Base-by-base conservation (phyloP, 2,888 invertebrate genomes). In the Cheilosia vernalis region DNA sequence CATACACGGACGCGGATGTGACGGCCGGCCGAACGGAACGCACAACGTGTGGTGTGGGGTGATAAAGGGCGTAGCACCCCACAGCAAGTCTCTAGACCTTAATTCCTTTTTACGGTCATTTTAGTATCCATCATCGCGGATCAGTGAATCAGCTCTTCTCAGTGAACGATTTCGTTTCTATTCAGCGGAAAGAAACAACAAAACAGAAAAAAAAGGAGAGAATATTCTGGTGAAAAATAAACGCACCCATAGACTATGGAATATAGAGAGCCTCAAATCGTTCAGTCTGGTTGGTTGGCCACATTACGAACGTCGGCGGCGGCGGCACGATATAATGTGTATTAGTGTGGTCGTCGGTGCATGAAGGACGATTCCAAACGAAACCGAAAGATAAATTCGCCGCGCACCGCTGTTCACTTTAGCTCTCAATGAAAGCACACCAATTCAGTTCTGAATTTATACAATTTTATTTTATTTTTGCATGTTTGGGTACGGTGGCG, bases 21-120 rank as follows among this genome's bases (percentile, higher is more conserved):
- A 79, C 66, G 82, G 82, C 60, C 56, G 56, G 19, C 24, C n/a
- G 10, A 47, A 47, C 44, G 44, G 13, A 81, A 82, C 67, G 82
- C 80, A 19, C 37, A 55, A 63, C 56, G 55, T 63, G 55, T 13
- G 37, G 13, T 37, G 37, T 87, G 73, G 64, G 80, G 74, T 84
- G 80, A 76, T 72, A 77, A 85, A 85, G 85, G 85, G 81, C 81
- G 81, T 77, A 85, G 72, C 81, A 81, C 85, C 85, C 85, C 60
- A 27, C 27, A 72, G 88, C 87, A 89, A 90, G 89, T 90, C 91
- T 90, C 88, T 89, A 91, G 91, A 91, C 91, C 91, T 90, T 90
- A 91, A 91, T 91, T 91, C 91, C 91, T 91, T 91, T 90, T 91
- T 91, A 91, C 91, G 91, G 91, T 91, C 90, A 91, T 91, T 91